Conservation (phyloP, 1,140 invertebrate genomes). For the Myzus persicae region DNA sequence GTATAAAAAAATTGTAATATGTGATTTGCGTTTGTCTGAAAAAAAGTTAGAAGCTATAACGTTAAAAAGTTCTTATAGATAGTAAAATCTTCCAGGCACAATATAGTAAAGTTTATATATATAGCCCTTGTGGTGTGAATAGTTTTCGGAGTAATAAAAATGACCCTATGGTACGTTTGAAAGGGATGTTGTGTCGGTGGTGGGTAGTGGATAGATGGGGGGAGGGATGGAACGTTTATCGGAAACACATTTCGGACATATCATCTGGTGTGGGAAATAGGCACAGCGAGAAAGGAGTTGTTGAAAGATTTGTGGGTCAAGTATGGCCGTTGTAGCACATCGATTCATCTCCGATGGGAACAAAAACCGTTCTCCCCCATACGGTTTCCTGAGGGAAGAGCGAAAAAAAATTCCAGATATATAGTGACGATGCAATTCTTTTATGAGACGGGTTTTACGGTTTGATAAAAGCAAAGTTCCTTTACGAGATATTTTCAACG, state of each 20-base stretch:
- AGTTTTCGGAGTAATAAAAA: slow-evolving; percentile 43
- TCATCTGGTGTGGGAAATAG: not conserved
- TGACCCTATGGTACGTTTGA: not conserved
- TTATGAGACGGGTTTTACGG: not conserved
- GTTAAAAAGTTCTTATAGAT: slow-evolving; percentile 29
- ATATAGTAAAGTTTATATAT: not conserved
- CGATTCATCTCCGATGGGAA: slow-evolving; percentile 52
- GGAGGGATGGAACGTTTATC: not conserved
- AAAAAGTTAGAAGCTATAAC: slow-evolving; percentile 1
- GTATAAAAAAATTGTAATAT: not conserved
- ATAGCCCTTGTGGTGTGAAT: not conserved
- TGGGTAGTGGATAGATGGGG: not conserved
- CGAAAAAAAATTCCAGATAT: slow-evolving; percentile 29
- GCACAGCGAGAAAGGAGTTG: slow-evolving; percentile 7
- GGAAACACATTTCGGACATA: slow-evolving; percentile 52
- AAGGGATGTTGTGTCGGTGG: not conserved
- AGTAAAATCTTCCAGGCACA: not conserved
- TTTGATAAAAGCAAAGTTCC: not conserved
- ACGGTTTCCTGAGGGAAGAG: slow-evolving; percentile 17
- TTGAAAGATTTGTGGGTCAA: slow-evolving; percentile 56
- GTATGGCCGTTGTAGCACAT: slow-evolving; percentile 24
- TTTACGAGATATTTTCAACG: not conserved
- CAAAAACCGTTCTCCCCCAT: not conserved
- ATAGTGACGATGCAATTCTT: slow-evolving; percentile 35
- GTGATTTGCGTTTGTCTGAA: slow-evolving; percentile 1